Evolutionary conservation across 2,888 invertebrate species (phyloP).

Genomic region (Aporophyla lueneburgensis): DNA sequence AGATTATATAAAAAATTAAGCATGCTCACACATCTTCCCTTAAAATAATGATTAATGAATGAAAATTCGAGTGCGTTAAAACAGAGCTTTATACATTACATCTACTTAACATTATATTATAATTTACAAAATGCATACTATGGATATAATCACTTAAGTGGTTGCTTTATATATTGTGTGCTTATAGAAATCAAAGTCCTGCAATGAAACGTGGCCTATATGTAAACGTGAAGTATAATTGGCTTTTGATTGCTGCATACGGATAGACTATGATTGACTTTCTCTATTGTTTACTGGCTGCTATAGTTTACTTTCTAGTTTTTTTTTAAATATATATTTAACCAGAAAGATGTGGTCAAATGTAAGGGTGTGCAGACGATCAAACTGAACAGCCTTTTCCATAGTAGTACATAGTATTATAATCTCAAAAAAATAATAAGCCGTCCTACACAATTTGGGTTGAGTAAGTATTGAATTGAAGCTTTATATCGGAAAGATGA

Average conservation of each 20-base stretch:
- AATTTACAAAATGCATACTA: constrained; percentile 83
- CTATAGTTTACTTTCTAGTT: neutral
- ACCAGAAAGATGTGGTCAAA: neutral
- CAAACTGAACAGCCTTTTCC: neutral
- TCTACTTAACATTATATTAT: constrained; percentile 74
- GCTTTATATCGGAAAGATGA: neutral
- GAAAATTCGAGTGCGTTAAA: constrained; percentile 66
- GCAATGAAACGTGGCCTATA: constrained; percentile 65
- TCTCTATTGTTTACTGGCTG: constrained; percentile 10
- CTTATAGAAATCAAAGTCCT: constrained; percentile 73
- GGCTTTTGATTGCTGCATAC: constrained; percentile 67
- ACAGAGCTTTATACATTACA: constrained; percentile 67
- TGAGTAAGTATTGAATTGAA: neutral
- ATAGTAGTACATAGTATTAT: too few relatives aligned
- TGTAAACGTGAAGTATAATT: constrained; percentile 44
- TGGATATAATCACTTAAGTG: constrained; percentile 79
- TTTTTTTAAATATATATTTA: too few relatives aligned
- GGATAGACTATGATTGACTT: constrained; percentile 31
- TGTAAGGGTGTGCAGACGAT: neutral
- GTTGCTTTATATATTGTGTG: constrained; percentile 79
- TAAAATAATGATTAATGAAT: constrained; percentile 53
- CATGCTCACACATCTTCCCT: constrained; percentile 56
- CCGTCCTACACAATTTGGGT: neutral
- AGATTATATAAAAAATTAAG: constrained; percentile 14
- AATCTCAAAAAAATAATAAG: too few relatives aligned